phyloP scores from a whole-genome alignment of 2,113 vertebrate species.

The Zapornia atra region DNA sequence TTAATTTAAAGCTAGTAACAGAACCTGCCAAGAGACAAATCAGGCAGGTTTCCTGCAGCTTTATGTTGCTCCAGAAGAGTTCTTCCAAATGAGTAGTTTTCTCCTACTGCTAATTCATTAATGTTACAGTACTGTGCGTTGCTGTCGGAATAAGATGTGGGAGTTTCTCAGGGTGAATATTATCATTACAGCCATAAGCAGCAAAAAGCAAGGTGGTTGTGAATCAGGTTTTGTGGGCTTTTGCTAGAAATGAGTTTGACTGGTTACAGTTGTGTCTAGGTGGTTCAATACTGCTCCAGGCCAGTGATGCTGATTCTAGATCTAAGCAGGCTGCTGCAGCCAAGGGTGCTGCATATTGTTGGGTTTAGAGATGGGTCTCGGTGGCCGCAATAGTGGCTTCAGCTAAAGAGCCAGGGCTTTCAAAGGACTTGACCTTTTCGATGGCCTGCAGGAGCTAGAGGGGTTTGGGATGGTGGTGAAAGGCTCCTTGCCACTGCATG shows the following conservation, averaged over 20 bases:
- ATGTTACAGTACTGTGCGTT: not conserved
- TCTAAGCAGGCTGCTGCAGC: not conserved
- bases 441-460: not conserved
- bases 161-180: not conserved
- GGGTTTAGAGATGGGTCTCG: not conserved
- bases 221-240: rapidly evolving
- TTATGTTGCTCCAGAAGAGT: not conserved
- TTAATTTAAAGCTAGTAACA: slow-evolving; percentile 9
- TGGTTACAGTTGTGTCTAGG: rapidly evolving
- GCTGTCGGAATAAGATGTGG: not conserved
- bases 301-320: rapidly evolving
- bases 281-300: not conserved
- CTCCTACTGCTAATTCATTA: slow-evolving; percentile 16
- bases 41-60: slow-evolving; percentile 1
- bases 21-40: not conserved
- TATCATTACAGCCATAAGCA: not conserved
- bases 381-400: not conserved
- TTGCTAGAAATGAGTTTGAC: not conserved
- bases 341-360: not conserved
- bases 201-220: not conserved
- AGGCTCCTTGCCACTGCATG: not conserved
- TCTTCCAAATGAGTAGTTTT: slow-evolving; percentile 26
- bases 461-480: not conserved
- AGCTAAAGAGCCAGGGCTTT: not conserved
- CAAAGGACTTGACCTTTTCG: not conserved